Conservation (phyloP, 2,113 vertebrate genomes). For the Kryptolebias marmoratus region DNA sequence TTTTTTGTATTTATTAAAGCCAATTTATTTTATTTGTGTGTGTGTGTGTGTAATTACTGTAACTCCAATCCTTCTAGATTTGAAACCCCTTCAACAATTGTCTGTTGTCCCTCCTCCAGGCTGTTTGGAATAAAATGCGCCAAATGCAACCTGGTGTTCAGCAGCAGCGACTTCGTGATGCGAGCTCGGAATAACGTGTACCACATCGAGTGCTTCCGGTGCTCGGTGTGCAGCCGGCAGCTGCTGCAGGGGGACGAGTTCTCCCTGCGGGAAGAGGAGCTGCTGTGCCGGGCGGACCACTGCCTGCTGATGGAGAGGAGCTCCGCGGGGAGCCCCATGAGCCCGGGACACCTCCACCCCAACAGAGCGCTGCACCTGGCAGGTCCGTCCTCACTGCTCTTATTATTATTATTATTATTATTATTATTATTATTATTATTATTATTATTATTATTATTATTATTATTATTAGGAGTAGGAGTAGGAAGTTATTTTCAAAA, state of each 20-base stretch:
- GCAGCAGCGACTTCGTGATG: constrained; percentile 95
- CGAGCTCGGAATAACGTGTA: constrained; percentile 90
- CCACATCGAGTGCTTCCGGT: constrained; percentile 96
- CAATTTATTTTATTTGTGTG: too few relatives aligned
- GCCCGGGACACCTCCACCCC: constrained; percentile 82
- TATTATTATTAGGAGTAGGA: background rate
- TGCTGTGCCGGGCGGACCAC: constrained; percentile 91
- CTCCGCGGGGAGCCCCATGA: constrained; percentile 82
- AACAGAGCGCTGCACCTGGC: constrained; percentile 83
- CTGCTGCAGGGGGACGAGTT: constrained; percentile 95
- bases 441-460: too few relatives aligned
- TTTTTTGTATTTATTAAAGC: too few relatives aligned
- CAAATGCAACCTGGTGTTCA: constrained; percentile 90
- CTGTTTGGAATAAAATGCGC: constrained; percentile 93
- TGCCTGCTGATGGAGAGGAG: constrained; percentile 83
- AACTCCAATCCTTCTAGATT: too few relatives aligned
- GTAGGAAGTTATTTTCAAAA: background rate
- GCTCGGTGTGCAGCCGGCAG: constrained; percentile 91
- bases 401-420: constrained; percentile 1
- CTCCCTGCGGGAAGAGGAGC: constrained; percentile 89
- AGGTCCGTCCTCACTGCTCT: constrained; percentile 70
- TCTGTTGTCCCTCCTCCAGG: constrained; percentile 72
- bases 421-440: background rate
- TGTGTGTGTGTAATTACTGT: too few relatives aligned
- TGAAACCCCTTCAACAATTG: too few relatives aligned